phyloP scores from a whole-genome alignment of 2,888 invertebrate genomes.

The Hydropsyche betteni region DNA sequence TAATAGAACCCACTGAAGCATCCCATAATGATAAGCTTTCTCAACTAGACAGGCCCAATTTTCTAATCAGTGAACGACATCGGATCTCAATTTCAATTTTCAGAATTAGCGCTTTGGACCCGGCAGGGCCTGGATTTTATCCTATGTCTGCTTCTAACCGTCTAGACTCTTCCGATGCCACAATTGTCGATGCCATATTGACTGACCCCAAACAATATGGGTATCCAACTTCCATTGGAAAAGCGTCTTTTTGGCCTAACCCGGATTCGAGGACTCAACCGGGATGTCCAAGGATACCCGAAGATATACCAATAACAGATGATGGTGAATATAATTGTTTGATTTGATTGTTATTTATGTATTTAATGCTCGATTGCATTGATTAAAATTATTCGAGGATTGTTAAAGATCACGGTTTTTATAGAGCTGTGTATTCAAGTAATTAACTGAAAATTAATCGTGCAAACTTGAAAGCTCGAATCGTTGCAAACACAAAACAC shows the following conservation, averaged over 20 bases:
- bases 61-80: no score
- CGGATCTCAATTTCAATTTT: neutral
- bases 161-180: constrained; percentile 35
- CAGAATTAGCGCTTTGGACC: constrained; percentile 39
- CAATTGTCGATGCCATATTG: constrained; percentile 25
- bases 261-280: constrained; percentile 10
- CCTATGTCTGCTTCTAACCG: constrained; percentile 7
- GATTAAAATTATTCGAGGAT: neutral
- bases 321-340: neutral
- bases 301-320: constrained; percentile 13
- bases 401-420: neutral
- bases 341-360: no score
- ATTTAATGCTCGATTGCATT: neutral
- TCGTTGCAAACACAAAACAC: constrained; percentile 4
- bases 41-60: no score
- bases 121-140: constrained; percentile 41
- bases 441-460: no score
- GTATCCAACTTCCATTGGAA: constrained; percentile 35
- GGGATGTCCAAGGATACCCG: constrained; percentile 30
- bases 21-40: no score
- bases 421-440: neutral
- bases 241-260: constrained; percentile 39
- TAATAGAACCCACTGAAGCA: no score
- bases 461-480: neutral
- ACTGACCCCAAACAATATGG: constrained; percentile 35